phyloP scores from a whole-genome alignment of 2,113 vertebrate species.

The Herpetotheres cachinnans region DNA sequence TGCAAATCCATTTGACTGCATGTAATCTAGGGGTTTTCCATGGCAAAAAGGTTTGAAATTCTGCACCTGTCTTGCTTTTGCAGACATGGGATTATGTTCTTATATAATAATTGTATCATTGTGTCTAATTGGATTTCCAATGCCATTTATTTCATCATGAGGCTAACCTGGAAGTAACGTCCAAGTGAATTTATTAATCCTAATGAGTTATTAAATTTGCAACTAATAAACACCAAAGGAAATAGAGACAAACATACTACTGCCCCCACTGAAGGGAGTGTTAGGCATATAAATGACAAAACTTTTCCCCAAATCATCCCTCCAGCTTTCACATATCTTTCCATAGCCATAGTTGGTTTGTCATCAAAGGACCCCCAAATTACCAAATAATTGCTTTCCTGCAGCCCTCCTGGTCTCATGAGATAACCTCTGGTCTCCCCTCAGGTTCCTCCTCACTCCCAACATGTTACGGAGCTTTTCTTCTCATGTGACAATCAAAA shows the following conservation, averaged over 20 bases:
- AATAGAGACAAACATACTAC: background rate
- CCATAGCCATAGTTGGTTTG: background rate
- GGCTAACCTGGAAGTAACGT: constrained; percentile 28
- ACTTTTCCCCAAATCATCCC: background rate
- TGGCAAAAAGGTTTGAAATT: background rate
- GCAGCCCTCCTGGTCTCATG: background rate
- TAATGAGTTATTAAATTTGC: constrained; percentile 16
- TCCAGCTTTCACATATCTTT: background rate
- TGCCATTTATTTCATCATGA: constrained; percentile 15
- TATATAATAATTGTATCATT: background rate
- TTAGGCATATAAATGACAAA: background rate
- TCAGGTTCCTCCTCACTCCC: background rate
- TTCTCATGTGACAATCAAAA: background rate
- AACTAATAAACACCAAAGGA: background rate
- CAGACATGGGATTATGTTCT: background rate
- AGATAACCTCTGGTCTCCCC: background rate
- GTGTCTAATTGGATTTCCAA: constrained; percentile 51
- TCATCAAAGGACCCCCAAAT: background rate
- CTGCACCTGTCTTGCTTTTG: constrained; percentile 20
- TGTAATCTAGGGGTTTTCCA: constrained; percentile 36
- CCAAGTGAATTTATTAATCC: background rate
- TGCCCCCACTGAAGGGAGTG: background rate
- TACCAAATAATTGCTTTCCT: background rate
- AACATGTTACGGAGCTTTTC: rapidly evolving
- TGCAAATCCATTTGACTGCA: background rate